phyloP scores from a whole-genome alignment of 2,888 invertebrate genomes.

The Creontiades dilutus region DNA sequence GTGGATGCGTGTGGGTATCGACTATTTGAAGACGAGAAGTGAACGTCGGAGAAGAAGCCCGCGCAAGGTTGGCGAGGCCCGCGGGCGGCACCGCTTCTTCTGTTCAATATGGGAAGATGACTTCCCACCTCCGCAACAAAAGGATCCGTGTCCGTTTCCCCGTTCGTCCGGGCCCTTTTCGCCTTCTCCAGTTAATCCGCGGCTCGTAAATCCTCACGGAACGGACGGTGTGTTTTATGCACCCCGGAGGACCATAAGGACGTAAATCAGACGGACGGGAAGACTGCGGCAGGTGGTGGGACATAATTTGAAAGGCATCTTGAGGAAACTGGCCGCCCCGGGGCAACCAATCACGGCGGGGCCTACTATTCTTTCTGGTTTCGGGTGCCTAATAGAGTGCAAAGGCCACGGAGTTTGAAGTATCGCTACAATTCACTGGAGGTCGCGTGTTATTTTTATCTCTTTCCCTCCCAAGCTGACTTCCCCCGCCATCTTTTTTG shows the following conservation, averaged over 20 bases:
- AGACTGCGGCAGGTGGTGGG: slow-evolving; percentile 30
- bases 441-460: slow-evolving; percentile 21
- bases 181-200: background rate
- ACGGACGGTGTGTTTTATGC: slow-evolving; percentile 22
- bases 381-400: slow-evolving; percentile 57
- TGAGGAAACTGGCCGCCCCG: slow-evolving; percentile 25
- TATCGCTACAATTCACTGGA: slow-evolving; percentile 36
- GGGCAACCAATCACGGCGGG: slow-evolving; percentile 54
- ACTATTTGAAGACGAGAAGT: slow-evolving; percentile 45
- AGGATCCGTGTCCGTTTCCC: slow-evolving; percentile 41
- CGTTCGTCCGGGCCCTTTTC: background rate
- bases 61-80: slow-evolving; percentile 18
- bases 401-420: slow-evolving; percentile 48
- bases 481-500: background rate
- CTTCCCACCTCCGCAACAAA: slow-evolving; percentile 47
- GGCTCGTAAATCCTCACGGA: background rate
- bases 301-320: slow-evolving; percentile 58
- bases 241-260: background rate
- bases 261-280: slow-evolving; percentile 47
- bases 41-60: slow-evolving; percentile 30
- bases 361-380: slow-evolving; percentile 51
- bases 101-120: background rate
- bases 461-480: background rate
- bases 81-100: background rate
- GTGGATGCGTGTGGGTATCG: background rate